phyloP scores from a whole-genome alignment of 1,140 invertebrate genomes.

The Cataglyphis hispanica region DNA sequence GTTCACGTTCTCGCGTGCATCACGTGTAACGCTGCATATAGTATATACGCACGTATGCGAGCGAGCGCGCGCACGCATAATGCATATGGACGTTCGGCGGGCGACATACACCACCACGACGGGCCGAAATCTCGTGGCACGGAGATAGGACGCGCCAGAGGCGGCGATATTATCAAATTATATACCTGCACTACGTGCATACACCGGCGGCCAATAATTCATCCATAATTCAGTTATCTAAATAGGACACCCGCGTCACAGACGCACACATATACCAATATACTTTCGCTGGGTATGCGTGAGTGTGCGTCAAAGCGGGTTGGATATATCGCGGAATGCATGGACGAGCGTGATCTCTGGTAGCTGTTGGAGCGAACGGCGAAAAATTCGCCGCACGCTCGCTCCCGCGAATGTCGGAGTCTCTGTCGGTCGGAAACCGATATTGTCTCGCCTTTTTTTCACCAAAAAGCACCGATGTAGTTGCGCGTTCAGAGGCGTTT shows the following conservation, averaged over 20 bases:
- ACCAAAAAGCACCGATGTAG: neutral
- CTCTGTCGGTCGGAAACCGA: neutral
- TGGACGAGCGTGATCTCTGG: conserved; percentile 32
- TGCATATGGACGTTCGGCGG: conserved; percentile 55
- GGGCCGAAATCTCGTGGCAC: conserved; percentile 56
- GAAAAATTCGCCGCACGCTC: conserved; percentile 41
- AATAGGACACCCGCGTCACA: conserved; percentile 76
- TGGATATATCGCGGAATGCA: neutral
- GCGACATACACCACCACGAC: conserved; percentile 53
- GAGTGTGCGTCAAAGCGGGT: neutral
- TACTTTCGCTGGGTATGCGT: conserved; percentile 36
- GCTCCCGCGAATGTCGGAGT: neutral
- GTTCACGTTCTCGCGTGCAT: conserved; percentile 7
- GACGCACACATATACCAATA: neutral
- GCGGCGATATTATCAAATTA: conserved; percentile 83
- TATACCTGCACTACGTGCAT: conserved; percentile 78
- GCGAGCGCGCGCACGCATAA: conserved; percentile 60
- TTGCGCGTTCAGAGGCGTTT: neutral
- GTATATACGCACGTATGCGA: conserved; percentile 34
- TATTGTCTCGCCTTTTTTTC: conserved; percentile 4
- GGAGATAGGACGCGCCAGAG: conserved; percentile 71
- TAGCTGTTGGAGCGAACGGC: conserved; percentile 16
- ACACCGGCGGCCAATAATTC: conserved; percentile 83
- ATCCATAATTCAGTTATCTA: conserved; percentile 85
- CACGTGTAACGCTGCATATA: neutral